Percentiles rank a stretch among this genome's conserved stretches.
phyloP scores from a whole-genome alignment of 2,797 vertebrate species.

The Acanthornis magna region DNA sequence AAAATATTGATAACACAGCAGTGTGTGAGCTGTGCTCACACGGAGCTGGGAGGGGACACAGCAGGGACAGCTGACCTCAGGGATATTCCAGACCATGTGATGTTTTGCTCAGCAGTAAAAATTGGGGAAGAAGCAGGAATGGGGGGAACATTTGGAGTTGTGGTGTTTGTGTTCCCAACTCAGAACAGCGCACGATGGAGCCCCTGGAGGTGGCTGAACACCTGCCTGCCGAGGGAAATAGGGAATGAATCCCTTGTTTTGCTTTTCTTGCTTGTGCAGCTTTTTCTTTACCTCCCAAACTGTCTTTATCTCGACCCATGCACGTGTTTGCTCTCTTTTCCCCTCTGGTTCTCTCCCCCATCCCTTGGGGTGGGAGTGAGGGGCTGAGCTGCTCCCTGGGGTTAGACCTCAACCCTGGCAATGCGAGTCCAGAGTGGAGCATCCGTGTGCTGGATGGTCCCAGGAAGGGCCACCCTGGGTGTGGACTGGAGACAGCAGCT shows the following conservation, averaged over 20 bases:
- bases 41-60: background rate
- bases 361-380: fast-evolving
- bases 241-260: background rate
- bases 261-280: background rate
- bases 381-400: background rate
- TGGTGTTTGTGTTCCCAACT: background rate
- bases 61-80: background rate
- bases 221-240: background rate
- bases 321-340: fast-evolving
- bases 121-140: background rate
- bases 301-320: background rate
- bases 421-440: background rate
- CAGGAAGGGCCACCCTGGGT: background rate
- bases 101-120: background rate
- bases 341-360: background rate
- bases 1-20: background rate
- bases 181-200: fast-evolving
- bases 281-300: background rate
- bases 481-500: background rate
- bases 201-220: background rate
- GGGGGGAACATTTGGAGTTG: background rate
- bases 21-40: background rate
- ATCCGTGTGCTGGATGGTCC: background rate
- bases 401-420: background rate
- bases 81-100: background rate